Percentiles rank a stretch among this genome's conserved stretches.
phyloP scores from a whole-genome alignment of 2,888 invertebrate genomes.

The Dolichomitus sp. region DNA sequence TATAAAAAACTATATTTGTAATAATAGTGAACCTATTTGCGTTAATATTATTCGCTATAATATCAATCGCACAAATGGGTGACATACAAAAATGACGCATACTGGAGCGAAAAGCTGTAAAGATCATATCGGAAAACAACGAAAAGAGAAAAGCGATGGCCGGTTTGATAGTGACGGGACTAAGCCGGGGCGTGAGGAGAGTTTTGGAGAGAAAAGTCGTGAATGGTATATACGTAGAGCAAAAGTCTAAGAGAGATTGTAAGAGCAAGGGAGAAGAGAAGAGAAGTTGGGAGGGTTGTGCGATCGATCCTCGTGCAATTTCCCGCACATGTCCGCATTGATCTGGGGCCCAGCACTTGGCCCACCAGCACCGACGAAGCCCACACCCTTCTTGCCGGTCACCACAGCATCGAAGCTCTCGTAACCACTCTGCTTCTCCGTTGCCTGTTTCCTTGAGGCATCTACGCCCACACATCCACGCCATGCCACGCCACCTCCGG shows the following conservation, averaged over 20 bases:
- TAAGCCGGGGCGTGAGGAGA: conserved; percentile 12
- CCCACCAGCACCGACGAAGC: conserved; percentile 70
- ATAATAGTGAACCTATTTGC: not conserved
- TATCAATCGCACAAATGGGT: not conserved
- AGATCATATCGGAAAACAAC: not conserved
- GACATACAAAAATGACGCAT: not conserved
- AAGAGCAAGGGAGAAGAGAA: conserved; percentile 66
- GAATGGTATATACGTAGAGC: conserved; percentile 17
- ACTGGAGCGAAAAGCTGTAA: not conserved
- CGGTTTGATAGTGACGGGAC: not conserved
- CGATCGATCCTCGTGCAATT: conserved; percentile 85
- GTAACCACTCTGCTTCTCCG: conserved; percentile 49
- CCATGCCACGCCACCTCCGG: conserved; percentile 27
- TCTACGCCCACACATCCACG: conserved; percentile 15
- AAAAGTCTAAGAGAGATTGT: conserved; percentile 46
- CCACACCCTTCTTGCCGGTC: conserved; percentile 63
- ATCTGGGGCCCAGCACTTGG: conserved; percentile 83
- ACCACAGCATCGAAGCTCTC: conserved; percentile 57
- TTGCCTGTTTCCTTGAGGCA: conserved; percentile 32
- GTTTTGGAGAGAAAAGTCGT: conserved; percentile 33
- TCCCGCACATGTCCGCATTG: conserved; percentile 86
- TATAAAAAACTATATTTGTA: not conserved
- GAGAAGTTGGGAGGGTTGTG: conserved; percentile 79
- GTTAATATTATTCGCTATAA: not conserved
- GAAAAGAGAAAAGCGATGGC: conserved; percentile 11